A percentile compares a stretch with the other conserved stretches of the same genome.
These are phyloP conservation scores for Muricea muricata DNA, from an alignment of 92 coral and sea anemone genomes.

Conservation along the genomic window DNA sequence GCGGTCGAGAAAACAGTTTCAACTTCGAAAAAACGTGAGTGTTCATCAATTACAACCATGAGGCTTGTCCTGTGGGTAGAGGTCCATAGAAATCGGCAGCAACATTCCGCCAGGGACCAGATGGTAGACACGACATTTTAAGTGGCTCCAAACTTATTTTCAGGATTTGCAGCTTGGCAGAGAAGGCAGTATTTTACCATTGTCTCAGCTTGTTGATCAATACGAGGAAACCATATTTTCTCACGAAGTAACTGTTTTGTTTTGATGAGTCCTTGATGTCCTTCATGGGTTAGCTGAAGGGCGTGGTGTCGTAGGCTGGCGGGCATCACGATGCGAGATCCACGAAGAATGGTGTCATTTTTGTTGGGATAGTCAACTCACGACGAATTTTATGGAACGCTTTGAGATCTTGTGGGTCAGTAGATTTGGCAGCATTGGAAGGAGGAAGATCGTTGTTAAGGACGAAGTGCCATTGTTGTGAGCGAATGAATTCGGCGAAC, in stretches of 20 bases:
- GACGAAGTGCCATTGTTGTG: slow-evolving; percentile 22
- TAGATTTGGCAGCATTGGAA: not conserved
- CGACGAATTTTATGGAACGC: slow-evolving; percentile 40
- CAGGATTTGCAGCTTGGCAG: slow-evolving; percentile 58
- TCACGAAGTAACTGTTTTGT: slow-evolving; percentile 58
- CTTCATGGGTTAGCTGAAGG: slow-evolving; percentile 69
- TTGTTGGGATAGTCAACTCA: slow-evolving; percentile 51
- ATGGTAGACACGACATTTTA: slow-evolving; percentile 46
- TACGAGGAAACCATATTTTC: slow-evolving; percentile 70
- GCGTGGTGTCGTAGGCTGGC: slow-evolving; percentile 41
- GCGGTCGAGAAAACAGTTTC: slow-evolving; percentile 47
- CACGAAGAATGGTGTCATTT: slow-evolving; percentile 45
- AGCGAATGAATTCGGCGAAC: not conserved
- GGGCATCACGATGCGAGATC: slow-evolving; percentile 51
- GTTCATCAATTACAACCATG: slow-evolving; percentile 45
- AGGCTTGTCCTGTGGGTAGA: slow-evolving; percentile 42
- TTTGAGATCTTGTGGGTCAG: slow-evolving; percentile 24
- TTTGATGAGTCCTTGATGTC: slow-evolving; percentile 66
- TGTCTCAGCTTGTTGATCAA: slow-evolving; percentile 51
- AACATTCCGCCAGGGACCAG: slow-evolving; percentile 33
- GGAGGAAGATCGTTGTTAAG: not conserved
- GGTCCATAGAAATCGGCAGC: slow-evolving; percentile 50
- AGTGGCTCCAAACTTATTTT: slow-evolving; percentile 46
- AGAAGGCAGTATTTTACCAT: slow-evolving; percentile 54
- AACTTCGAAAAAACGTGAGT: slow-evolving; percentile 46